phyloP scores from a whole-genome alignment of 2,797 vertebrate genomes.

The Pyrocephalus nanus region DNA sequence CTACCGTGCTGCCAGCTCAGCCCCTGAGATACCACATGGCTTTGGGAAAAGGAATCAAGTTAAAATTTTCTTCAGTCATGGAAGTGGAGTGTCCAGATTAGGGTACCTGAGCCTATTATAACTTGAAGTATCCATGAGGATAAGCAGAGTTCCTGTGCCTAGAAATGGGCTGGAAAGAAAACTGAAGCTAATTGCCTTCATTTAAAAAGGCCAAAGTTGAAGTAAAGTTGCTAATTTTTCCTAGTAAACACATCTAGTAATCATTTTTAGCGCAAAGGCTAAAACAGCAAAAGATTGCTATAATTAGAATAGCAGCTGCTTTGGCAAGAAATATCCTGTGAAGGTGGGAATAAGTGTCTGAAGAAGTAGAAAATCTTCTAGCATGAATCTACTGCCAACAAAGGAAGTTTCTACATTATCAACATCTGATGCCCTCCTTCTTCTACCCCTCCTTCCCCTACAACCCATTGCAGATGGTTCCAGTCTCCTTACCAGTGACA shows the following conservation, averaged over 20 bases:
- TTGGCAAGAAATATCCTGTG: slow-evolving; percentile 8
- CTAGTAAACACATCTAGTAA: background rate
- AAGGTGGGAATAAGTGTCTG: background rate
- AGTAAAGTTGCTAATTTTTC: background rate
- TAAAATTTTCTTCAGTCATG: background rate
- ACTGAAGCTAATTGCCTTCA: background rate
- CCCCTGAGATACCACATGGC: background rate
- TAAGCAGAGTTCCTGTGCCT: background rate
- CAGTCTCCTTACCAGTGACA: background rate
- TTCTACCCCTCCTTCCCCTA: background rate
- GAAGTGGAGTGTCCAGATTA: background rate
- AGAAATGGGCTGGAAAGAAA: background rate
- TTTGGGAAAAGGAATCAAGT: background rate
- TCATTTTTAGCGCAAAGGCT: background rate
- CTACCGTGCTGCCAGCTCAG: background rate
- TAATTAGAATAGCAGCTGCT: slow-evolving; percentile 11
- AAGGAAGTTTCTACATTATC: background rate
- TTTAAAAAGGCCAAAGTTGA: background rate
- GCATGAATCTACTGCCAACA: background rate
- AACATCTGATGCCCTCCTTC: background rate
- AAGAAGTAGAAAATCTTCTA: slow-evolving; percentile 4
- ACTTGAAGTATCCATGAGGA: background rate
- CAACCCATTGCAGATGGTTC: background rate
- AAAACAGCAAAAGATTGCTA: background rate
- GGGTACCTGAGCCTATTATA: background rate